A percentile compares a stretch with the other conserved stretches of the same genome.
Conservation (phyloP, 2,888 invertebrate species). For the Acleris literana region DNA sequence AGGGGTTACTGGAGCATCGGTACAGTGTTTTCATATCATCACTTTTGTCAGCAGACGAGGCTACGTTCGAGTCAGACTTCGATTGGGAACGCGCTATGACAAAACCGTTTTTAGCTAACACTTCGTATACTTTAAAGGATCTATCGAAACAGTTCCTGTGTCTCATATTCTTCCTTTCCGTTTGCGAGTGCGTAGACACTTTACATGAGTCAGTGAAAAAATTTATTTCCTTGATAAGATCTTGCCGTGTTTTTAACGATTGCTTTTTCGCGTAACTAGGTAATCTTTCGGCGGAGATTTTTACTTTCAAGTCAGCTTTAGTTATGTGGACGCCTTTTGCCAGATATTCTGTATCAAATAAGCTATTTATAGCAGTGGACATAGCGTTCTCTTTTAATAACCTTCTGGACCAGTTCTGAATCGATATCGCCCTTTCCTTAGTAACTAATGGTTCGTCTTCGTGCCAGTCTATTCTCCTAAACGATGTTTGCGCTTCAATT, state of each 20-base stretch:
- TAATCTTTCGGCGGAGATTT: conserved; percentile 29
- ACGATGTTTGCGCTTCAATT: conserved; percentile 15
- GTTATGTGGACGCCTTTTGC: neutral
- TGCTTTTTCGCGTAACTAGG: conserved; percentile 31
- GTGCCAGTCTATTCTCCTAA: neutral
- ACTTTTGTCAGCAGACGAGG: conserved; percentile 42
- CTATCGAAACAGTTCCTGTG: conserved; percentile 41
- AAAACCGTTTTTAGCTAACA: conserved; percentile 50
- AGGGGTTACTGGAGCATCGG: conserved; percentile 63
- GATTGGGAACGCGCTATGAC: conserved; percentile 49
- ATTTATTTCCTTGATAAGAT: conserved; percentile 51
- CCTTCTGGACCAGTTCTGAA: conserved; percentile 48
- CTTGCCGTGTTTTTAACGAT: conserved; percentile 41
- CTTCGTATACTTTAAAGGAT: conserved; percentile 55
- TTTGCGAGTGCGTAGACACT: conserved; percentile 57
- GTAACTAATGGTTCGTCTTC: neutral
- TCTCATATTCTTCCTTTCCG: conserved; percentile 45
- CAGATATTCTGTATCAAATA: conserved; percentile 39
- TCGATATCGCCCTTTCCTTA: conserved; percentile 46
- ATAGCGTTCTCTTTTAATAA: conserved; percentile 50
- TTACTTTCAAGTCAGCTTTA: conserved; percentile 10
- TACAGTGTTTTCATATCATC: conserved; percentile 68
- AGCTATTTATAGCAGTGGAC: conserved; percentile 49
- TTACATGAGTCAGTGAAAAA: conserved; percentile 49
- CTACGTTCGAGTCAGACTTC: conserved; percentile 44